A percentile compares a stretch with the other conserved stretches of the same genome.
Conservation (phyloP, 2,113 vertebrate species). For the Smithornis capensis region DNA sequence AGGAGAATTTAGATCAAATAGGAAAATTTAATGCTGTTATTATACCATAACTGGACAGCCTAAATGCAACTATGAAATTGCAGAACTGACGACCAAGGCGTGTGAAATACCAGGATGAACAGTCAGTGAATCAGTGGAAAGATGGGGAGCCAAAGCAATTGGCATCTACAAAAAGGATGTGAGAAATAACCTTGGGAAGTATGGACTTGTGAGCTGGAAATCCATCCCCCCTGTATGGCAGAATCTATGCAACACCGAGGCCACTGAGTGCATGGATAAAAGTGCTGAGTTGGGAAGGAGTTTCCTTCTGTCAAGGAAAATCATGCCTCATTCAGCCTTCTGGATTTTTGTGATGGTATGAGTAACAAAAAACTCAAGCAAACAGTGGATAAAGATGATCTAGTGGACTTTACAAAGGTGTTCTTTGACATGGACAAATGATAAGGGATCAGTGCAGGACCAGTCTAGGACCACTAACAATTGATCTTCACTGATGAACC, state of each 20-base stretch:
- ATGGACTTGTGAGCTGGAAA: not conserved
- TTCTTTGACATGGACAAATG: not conserved
- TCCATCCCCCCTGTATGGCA: not conserved
- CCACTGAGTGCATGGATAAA: not conserved
- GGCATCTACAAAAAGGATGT: not conserved
- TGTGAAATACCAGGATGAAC: not conserved
- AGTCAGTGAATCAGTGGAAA: not conserved
- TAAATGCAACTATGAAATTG: not conserved
- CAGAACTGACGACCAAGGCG: not conserved
- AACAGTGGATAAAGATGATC: not conserved
- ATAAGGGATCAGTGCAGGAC: not conserved
- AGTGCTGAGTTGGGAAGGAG: not conserved
- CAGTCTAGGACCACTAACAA: not conserved
- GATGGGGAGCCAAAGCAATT: not conserved
- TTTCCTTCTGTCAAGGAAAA: not conserved
- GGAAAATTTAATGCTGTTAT: not conserved
- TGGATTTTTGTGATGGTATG: not conserved
- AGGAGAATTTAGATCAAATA: not conserved
- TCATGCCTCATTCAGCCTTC: not conserved
- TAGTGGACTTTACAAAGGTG: not conserved
- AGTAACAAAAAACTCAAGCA: not conserved
- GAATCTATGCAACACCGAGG: not conserved
- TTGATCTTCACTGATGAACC: not conserved
- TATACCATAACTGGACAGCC: not conserved
- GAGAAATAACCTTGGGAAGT: not conserved